phyloP scores from a whole-genome alignment of 2,888 invertebrate genomes.

The Chrysopilus asiliformis region DNA sequence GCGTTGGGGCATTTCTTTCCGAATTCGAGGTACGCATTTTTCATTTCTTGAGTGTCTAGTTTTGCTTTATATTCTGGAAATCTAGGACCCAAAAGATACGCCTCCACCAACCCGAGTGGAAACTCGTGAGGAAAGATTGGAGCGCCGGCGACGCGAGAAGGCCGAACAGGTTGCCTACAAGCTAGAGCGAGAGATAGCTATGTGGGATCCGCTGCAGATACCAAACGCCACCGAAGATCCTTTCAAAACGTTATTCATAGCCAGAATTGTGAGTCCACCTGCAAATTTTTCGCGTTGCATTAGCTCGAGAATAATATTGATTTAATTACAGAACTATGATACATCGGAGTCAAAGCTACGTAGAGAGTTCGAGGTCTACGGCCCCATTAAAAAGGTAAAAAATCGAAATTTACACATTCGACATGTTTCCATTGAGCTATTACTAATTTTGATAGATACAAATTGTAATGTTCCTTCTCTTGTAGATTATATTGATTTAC shows the following conservation, averaged over 20 bases:
- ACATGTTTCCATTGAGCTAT: not conserved
- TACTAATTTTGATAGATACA: not conserved
- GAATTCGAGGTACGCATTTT: constrained; percentile 74
- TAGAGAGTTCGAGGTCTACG: constrained; percentile 96
- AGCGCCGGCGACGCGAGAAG: constrained; percentile 77
- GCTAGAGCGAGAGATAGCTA: constrained; percentile 92
- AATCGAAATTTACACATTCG: not conserved
- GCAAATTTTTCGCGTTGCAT: not conserved
- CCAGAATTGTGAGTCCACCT: constrained; percentile 61
- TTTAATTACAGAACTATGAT: constrained; percentile 79
- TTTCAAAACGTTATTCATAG: constrained; percentile 93
- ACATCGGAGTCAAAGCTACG: constrained; percentile 95
- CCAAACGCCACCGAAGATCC: constrained; percentile 78
- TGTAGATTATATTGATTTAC: constrained; percentile 82
- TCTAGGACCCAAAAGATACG: constrained; percentile 88
- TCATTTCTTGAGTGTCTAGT: too few relatives aligned
- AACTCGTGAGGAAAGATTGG: constrained; percentile 85
- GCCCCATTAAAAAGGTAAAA: constrained; percentile 88
- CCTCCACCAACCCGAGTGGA: constrained; percentile 92
- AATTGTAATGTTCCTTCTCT: constrained; percentile 29
- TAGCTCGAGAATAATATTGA: constrained; percentile 6
- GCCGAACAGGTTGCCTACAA: constrained; percentile 97
- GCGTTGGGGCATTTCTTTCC: constrained; percentile 69
- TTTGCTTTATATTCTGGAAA: too few relatives aligned
- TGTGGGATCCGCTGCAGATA: constrained; percentile 84